Evolutionary conservation across 2,888 invertebrate genomes (phyloP), one percentile per base, ranked within the genome.

Genomic region (Eristalis tenax): DNA sequence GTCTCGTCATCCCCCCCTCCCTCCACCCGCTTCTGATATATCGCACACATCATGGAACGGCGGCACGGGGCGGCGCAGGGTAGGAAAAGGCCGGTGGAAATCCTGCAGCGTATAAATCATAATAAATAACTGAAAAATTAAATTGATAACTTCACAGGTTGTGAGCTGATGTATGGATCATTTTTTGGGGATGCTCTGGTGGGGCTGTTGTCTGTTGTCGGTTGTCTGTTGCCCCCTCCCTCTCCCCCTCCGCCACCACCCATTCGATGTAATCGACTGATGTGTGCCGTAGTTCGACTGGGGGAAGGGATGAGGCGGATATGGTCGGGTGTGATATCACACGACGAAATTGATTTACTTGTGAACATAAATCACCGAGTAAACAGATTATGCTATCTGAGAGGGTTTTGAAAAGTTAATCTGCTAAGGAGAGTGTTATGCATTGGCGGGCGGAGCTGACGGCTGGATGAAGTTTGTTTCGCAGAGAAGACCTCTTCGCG

Each of bases 41-140:
- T 83, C 71, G 73, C 83, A 59, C 75, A 76, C 66, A 76, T 76
- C 79, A 80, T 18, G 68, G 74, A 59, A 59, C 50, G 64, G 68
- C 63, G 50, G 4, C 32, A 61, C 59, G 63, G 22, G n/a, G 61
- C 40, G 43, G 80, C n/a, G 63, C 13, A n/a, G 23, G n/a, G 15
- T 40, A 56, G 43, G 66, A 13, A 56, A 40, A 61, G 61, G 59
- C 71, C 76, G 70, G 59, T 63, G 74, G 66, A 83, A 73, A 83
- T 87, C 87, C 87, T 75, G 73, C 79, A 80, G 43, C 83, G 76
- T 80, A 87, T 87, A 87, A 87, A 87, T 87, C 87, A 87, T 83
- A 83, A 87, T 87, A 87, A 87, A 87, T 87, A 87, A 87, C 87
- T 87, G 83, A 83, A 87, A 87, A 87, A 87, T 87, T 83, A 83